Conservation (phyloP, 1,140 invertebrate genomes). For the Dysdera silvatica region DNA sequence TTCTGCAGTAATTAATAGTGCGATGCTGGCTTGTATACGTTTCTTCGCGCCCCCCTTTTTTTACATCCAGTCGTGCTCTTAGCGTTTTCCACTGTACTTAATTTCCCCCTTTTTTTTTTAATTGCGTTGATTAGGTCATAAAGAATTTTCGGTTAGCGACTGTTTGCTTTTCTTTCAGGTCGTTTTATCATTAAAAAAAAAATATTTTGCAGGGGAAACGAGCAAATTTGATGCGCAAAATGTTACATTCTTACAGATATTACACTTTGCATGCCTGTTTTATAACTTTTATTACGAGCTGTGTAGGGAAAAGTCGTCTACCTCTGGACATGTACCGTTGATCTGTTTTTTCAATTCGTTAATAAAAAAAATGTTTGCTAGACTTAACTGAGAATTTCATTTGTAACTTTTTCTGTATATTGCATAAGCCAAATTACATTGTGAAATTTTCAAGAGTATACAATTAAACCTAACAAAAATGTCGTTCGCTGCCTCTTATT, state of each 20-base stretch:
- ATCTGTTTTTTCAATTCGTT: no score
- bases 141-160: no score
- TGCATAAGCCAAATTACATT: constrained; percentile 29
- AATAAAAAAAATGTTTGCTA: no score
- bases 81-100: no score
- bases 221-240: constrained; percentile 22
- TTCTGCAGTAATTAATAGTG: no score
- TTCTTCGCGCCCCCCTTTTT: no score
- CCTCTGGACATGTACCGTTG: constrained; percentile 20
- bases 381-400: constrained; percentile 29
- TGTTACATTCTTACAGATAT: constrained; percentile 24
- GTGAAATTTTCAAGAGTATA: constrained; percentile 30
- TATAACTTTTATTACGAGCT: constrained; percentile 27
- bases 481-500: no score
- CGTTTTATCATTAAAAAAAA: constrained; percentile 14
- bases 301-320: constrained; percentile 29
- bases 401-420: constrained; percentile 29
- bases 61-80: no score
- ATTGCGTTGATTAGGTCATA: no score
- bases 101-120: no score
- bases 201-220: constrained; percentile 18
- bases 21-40: no score
- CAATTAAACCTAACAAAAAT: constrained; percentile 20
- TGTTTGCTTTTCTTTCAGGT: constrained; percentile 1
- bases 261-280: constrained; percentile 24